Evolutionary conservation across 2,888 invertebrate species (phyloP), one percentile per base, ranked within the genome.

Genomic region (Oscheius onirici): DNA sequence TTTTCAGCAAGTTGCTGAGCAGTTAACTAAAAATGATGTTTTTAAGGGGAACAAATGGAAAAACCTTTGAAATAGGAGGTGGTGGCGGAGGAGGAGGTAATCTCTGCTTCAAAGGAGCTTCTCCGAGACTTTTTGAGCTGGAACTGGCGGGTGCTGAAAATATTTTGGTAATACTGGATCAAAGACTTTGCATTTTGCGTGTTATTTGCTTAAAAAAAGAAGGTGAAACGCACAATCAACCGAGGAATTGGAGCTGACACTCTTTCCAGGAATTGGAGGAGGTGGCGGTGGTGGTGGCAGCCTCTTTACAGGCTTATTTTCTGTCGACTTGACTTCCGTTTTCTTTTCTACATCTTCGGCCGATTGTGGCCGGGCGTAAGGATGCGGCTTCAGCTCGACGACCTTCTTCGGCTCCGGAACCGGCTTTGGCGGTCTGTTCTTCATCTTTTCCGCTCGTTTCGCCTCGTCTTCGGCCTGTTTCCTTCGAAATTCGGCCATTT

Each of bases 61-160:
- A 41, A 58, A 34, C 15, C 61, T 61, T 61, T 3, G 43, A 44
- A 10, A 20, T 49, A 10, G 49, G 49, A 49, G 49, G 49, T 10
- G 63, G 63, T 13, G 63, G 69, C n/a, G 69, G 69, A 13, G 69
- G 69, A 10, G 69, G 69, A 20, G 57, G 67, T 20, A 55, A n/a
- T 41, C 17, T 51, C 24, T 22, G 55, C 10, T 17, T 28, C 6
- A 34, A 43, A 41, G 40, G 51, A n/a, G n/a, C 17, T 6, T 15
- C 6, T 3, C 26, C 28, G 17, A 17, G 2, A 15, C 10, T 22
- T 2, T 22, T 17, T 1, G 49, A 22, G 17, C 49, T 49, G 2
- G 57, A 6, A 34, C n/a, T 57, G n/a, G 57, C 34, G n/a, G 57
- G 57, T 15, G 57, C 57, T 57, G n/a, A 10, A 57, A 57, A 26